phyloP scores from a whole-genome alignment of 2,888 invertebrate species.

The Zelleria hepariella region DNA sequence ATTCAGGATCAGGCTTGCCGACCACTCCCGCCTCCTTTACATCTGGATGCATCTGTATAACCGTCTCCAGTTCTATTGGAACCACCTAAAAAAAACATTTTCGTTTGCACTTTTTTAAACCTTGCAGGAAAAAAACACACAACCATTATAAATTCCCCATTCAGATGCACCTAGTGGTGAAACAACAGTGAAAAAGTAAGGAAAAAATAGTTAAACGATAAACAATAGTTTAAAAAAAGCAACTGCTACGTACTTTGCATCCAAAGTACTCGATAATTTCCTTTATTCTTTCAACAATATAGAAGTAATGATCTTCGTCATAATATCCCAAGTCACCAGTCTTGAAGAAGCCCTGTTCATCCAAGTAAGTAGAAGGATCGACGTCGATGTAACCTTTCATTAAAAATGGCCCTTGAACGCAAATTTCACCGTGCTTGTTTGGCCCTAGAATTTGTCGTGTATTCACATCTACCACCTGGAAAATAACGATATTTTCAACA shows the following conservation, averaged over 20 bases:
- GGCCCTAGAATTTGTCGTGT: conserved; percentile 33
- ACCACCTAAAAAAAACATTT: conserved; percentile 75
- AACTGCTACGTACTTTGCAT: conserved; percentile 27
- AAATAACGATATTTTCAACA: too few relatives aligned
- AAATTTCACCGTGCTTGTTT: conserved; percentile 39
- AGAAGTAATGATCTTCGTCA: conserved; percentile 42
- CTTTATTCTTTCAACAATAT: conserved; percentile 40
- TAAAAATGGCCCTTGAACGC: conserved; percentile 36
- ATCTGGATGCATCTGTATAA: conserved; percentile 78
- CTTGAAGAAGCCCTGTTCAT: conserved; percentile 39
- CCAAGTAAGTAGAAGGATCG: conserved; percentile 35
- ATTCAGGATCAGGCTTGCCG: conserved; percentile 76
- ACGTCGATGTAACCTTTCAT: conserved; percentile 44
- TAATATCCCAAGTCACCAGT: conserved; percentile 49
- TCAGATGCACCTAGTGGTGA: too few relatives aligned
- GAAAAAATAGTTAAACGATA: too few relatives aligned
- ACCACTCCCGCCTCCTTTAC: conserved; percentile 85
- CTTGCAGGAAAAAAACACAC: too few relatives aligned
- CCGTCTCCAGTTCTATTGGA: conserved; percentile 86
- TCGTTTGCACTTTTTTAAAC: too few relatives aligned
- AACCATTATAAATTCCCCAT: too few relatives aligned
- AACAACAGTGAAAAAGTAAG: too few relatives aligned
- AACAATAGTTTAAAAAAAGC: background rate
- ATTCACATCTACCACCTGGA: conserved; percentile 49
- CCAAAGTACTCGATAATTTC: conserved; percentile 39